These are phyloP conservation scores for Helicoverpa assulta DNA, from an alignment of 2,888 invertebrate genomes.

Conservation along the genomic window DNA sequence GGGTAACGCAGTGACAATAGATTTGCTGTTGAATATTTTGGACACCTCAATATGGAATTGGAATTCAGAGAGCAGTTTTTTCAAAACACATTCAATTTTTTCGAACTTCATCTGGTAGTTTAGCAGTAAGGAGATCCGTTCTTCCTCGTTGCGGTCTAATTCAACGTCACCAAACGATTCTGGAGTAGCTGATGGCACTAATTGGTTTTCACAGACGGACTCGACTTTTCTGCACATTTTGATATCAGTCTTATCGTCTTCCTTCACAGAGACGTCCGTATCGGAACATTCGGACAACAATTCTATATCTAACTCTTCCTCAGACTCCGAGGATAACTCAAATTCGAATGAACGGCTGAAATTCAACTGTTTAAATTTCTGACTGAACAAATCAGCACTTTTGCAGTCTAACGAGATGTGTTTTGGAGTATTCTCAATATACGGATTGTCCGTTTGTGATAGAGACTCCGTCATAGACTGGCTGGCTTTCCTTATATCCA, in stretches of 20 bases:
- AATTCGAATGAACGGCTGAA: slow-evolving; percentile 82
- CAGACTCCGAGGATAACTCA: slow-evolving; percentile 75
- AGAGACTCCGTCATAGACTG: slow-evolving; percentile 73
- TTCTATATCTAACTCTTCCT: slow-evolving; percentile 77
- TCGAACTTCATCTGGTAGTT: slow-evolving; percentile 81
- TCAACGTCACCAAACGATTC: slow-evolving; percentile 85
- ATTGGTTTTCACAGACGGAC: slow-evolving; percentile 57
- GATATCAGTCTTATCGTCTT: slow-evolving; percentile 67
- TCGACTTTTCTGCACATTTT: slow-evolving; percentile 84
- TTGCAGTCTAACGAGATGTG: slow-evolving; percentile 78
- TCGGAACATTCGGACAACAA: slow-evolving; percentile 82
- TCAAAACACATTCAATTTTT: slow-evolving; percentile 77
- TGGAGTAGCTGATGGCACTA: slow-evolving; percentile 73
- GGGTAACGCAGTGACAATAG: slow-evolving; percentile 71
- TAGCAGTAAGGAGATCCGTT: slow-evolving; percentile 73
- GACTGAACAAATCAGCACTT: slow-evolving; percentile 77
- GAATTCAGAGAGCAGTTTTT: slow-evolving; percentile 80
- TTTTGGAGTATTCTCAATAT: slow-evolving; percentile 84
- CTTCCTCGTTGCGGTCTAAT: slow-evolving; percentile 80
- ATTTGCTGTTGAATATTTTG: slow-evolving; percentile 78
- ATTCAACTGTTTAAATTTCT: slow-evolving; percentile 77
- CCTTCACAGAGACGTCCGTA: slow-evolving; percentile 71
- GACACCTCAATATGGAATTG: slow-evolving; percentile 86
- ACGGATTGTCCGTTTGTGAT: slow-evolving; percentile 58
- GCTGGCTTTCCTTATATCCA: slow-evolving; percentile 81